Conservation (phyloP, 1,140 invertebrate genomes). For the Drosophila kanapiae region DNA sequence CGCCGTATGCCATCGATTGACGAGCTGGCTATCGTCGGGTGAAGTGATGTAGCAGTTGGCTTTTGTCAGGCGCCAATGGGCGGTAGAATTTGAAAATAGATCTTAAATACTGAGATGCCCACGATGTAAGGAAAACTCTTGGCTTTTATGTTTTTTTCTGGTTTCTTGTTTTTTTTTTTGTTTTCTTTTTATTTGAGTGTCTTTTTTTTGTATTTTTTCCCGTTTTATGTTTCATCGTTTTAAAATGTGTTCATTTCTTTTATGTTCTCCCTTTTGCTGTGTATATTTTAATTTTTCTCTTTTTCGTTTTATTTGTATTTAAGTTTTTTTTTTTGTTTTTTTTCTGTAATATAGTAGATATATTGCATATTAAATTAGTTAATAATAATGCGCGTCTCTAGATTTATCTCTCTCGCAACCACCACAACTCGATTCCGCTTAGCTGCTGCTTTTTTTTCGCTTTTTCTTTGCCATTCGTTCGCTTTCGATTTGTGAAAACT, state of each 20-base stretch:
- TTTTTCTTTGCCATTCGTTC: conserved; percentile 3
- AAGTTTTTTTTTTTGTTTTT: conserved; percentile 21
- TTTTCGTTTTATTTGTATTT: conserved; percentile 30
- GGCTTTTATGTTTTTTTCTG: conserved; percentile 57
- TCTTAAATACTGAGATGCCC: too few relatives aligned
- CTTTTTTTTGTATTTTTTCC: conserved; percentile 43
- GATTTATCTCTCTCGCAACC: conserved; percentile 30
- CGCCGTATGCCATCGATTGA: neutral
- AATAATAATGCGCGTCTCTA: conserved; percentile 72
- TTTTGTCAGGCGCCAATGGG: neutral
- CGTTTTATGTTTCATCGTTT: conserved; percentile 71
- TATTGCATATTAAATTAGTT: conserved; percentile 75
- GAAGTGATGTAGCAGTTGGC: neutral
- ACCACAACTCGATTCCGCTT: conserved; percentile 22
- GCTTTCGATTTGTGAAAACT: conserved; percentile 49
- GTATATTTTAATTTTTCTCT: conserved; percentile 43
- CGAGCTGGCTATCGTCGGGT: neutral
- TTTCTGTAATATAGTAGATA: conserved; percentile 61
- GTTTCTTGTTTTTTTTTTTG: conserved; percentile 45
- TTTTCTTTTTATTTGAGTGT: conserved; percentile 65
- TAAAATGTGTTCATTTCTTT: conserved; percentile 76
- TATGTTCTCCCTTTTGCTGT: conserved; percentile 27
- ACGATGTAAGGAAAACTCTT: neutral
- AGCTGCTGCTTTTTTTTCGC: conserved; percentile 13
- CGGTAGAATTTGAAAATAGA: conserved; percentile 10